Conservation (phyloP, 2,113 vertebrate genomes). For the Pangasianodon hypophthalmus region DNA sequence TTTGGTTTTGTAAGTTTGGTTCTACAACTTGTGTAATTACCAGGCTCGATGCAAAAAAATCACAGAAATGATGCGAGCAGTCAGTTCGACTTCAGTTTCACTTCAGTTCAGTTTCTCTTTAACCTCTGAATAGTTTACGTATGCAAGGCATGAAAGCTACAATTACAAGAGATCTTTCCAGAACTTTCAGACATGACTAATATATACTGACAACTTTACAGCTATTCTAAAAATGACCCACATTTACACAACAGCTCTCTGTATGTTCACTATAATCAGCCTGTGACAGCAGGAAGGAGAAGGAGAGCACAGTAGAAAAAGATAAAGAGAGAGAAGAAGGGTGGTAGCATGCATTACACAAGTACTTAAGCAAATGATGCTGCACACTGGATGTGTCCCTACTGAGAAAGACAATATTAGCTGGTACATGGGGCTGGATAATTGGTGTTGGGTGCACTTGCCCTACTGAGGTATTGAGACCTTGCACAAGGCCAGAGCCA, state of each 20-base stretch:
- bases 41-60: slow-evolving; percentile 1
- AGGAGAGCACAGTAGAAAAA: slow-evolving; percentile 1
- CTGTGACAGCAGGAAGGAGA: slow-evolving; percentile 30
- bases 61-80: slow-evolving; percentile 10
- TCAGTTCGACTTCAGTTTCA: slow-evolving; percentile 9
- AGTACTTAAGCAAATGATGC: slow-evolving; percentile 49
- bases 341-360: slow-evolving; percentile 18
- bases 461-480: slow-evolving; percentile 30
- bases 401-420: slow-evolving; percentile 50
- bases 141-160: slow-evolving; percentile 22
- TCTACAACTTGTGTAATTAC: background rate
- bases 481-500: slow-evolving; percentile 10
- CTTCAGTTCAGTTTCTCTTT: slow-evolving; percentile 11
- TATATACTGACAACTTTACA: slow-evolving; percentile 18
- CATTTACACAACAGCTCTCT: slow-evolving; percentile 40
- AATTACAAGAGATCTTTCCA: slow-evolving; percentile 33
- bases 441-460: slow-evolving; percentile 35
- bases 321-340: slow-evolving; percentile 3
- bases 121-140: slow-evolving; percentile 17
- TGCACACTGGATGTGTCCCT: slow-evolving; percentile 28
- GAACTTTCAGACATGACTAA: slow-evolving; percentile 26
- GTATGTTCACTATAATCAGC: slow-evolving; percentile 18
- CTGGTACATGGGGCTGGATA: slow-evolving; percentile 33
- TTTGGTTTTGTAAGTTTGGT: background rate
- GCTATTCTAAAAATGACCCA: slow-evolving; percentile 38